Conservation (phyloP, 2,797 vertebrate species). For the Syndactyla subalaris region DNA sequence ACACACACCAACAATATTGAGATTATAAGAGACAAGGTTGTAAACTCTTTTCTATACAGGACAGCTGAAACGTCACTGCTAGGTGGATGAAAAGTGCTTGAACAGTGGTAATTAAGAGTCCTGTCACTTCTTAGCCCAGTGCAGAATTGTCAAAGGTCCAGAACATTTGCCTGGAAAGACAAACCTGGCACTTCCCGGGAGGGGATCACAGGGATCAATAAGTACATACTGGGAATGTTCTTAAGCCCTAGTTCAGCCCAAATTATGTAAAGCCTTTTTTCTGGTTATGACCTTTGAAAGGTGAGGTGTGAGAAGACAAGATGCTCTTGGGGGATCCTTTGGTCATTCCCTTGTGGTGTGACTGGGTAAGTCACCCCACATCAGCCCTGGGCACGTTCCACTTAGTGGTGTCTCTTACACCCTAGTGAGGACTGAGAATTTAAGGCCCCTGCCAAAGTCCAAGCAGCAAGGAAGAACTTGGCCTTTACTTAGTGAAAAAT, state of each 20-base stretch:
- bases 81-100: background rate
- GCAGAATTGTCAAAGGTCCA: background rate
- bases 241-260: background rate
- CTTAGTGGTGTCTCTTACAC: background rate
- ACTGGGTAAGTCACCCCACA: background rate
- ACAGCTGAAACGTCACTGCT: background rate
- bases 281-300: background rate
- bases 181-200: background rate
- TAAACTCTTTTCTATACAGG: background rate
- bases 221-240: background rate
- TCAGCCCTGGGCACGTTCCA: background rate
- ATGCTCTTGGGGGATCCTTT: background rate
- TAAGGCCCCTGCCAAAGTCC: background rate
- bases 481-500: background rate
- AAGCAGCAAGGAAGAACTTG: background rate
- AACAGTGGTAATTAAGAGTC: background rate
- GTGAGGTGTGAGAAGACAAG: background rate
- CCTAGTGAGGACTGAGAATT: background rate
- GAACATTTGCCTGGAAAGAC: background rate
- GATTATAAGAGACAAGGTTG: background rate
- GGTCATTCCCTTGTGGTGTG: background rate
- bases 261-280: background rate
- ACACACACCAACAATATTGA: background rate
- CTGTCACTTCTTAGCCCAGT: background rate
- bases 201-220: fast-evolving